These are phyloP conservation scores for Etheostoma cragini DNA, from an alignment of 2,113 vertebrate species.

Conservation along the genomic window DNA sequence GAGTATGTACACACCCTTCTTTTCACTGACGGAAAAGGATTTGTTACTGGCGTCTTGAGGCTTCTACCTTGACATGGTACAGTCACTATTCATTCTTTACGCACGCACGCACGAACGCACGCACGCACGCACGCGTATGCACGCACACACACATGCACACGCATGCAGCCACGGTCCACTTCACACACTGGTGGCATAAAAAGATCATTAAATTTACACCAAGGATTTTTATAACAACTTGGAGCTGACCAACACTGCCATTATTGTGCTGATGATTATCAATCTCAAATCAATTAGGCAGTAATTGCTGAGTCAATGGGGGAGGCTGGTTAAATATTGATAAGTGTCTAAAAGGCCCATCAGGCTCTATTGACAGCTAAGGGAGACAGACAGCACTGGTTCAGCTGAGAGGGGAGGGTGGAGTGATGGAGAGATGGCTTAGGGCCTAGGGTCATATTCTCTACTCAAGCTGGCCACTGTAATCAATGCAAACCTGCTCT, in stretches of 20 bases:
- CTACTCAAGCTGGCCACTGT: slow-evolving; percentile 63
- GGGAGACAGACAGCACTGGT: slow-evolving; percentile 81
- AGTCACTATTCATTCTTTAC: slow-evolving; percentile 32
- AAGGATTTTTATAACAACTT: slow-evolving; percentile 69
- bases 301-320: slow-evolving; percentile 90
- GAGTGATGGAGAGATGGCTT: slow-evolving; percentile 61
- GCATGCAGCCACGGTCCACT: not conserved
- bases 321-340: slow-evolving; percentile 89
- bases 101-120: not conserved
- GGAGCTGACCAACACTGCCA: slow-evolving; percentile 60
- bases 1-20: not conserved
- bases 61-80: slow-evolving; percentile 6
- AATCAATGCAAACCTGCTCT: slow-evolving; percentile 69
- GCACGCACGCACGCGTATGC: not conserved
- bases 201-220: slow-evolving; percentile 62
- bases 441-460: slow-evolving; percentile 75
- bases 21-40: not conserved
- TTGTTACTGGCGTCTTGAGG: not conserved
- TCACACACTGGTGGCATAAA: slow-evolving; percentile 48
- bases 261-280: slow-evolving; percentile 85
- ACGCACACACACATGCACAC: not conserved
- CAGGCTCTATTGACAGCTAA: slow-evolving; percentile 82
- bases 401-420: slow-evolving; percentile 49
- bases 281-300: slow-evolving; percentile 89
- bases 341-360: slow-evolving; percentile 89